phyloP scores from a whole-genome alignment of 2,888 invertebrate species.

The Oligia latruncula region DNA sequence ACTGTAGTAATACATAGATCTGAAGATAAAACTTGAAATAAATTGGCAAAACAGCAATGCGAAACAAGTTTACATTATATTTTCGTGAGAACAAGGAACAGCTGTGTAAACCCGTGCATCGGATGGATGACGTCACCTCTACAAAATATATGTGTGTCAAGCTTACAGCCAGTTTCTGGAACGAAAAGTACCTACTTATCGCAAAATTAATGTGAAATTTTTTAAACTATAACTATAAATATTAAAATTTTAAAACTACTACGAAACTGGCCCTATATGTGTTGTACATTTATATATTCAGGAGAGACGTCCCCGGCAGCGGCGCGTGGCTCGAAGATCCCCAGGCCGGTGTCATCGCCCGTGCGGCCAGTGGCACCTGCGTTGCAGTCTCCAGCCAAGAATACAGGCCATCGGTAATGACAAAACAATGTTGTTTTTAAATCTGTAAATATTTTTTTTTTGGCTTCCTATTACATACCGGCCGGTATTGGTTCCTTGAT shows the following conservation, averaged over 20 bases:
- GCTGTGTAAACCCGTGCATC: slow-evolving; percentile 61
- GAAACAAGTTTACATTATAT: slow-evolving; percentile 44
- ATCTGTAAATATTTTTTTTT: background rate
- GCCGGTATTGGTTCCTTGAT: background rate
- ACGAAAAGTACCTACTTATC: background rate
- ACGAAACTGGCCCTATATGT: background rate
- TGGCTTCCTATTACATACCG: background rate
- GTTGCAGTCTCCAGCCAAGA: slow-evolving; percentile 84
- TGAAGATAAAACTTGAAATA: slow-evolving; percentile 18
- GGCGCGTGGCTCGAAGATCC: slow-evolving; percentile 93
- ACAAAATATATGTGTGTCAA: background rate
- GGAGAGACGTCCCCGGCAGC: slow-evolving; percentile 87
- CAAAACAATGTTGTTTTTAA: background rate
- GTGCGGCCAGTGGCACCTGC: slow-evolving; percentile 90
- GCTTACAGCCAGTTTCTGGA: background rate
- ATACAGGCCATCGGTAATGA: slow-evolving; percentile 81
- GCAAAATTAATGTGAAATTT: background rate
- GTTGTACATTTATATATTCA: slow-evolving; percentile 63
- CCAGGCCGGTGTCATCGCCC: slow-evolving; percentile 93
- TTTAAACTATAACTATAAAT: too few species aligned
- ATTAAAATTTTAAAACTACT: background rate
- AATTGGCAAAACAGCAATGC: slow-evolving; percentile 23
- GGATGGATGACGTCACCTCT: slow-evolving; percentile 45
- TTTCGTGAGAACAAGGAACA: slow-evolving; percentile 60
- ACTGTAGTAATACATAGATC: background rate